Evolutionary conservation across 2,113 vertebrate genomes (phyloP).

Genomic region (Pelvicachromis taeniatus): DNA sequence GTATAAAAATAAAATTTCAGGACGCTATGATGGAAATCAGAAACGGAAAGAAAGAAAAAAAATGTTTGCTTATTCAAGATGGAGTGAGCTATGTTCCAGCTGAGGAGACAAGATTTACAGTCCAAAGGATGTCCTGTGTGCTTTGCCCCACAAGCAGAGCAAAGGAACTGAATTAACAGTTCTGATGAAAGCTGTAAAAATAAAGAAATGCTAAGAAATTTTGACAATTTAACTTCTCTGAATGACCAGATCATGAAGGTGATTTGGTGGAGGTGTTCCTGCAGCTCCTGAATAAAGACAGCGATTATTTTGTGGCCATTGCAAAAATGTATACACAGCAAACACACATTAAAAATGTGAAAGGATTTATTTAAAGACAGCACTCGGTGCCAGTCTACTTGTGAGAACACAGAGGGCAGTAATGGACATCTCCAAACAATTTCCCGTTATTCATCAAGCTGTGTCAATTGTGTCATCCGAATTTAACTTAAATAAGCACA

Average conservation of each 20-base stretch:
- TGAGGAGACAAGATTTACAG: not conserved
- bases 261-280: not conserved
- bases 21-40: not conserved
- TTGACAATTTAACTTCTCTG: conserved; percentile 13
- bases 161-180: not conserved
- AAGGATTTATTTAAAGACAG: conserved; percentile 31
- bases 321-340: not conserved
- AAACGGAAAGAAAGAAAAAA: not conserved
- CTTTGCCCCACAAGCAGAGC: not conserved
- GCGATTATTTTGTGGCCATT: not conserved
- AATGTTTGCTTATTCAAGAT: not conserved
- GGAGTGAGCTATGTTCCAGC: not conserved
- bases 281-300: not conserved
- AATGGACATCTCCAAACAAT: not conserved
- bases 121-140: not conserved
- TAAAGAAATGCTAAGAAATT: conserved; percentile 26
- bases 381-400: not conserved
- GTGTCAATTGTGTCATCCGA: not conserved
- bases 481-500: conserved; percentile 11
- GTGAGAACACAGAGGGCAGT: not conserved
- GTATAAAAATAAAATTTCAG: not conserved
- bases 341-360: not conserved
- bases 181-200: conserved; percentile 53
- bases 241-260: conserved; percentile 4
- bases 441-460: not conserved